A percentile compares a stretch with the other conserved stretches of the same genome.
Conservation (phyloP, 2,888 invertebrate genomes). For the Trachelus iudaicus region DNA sequence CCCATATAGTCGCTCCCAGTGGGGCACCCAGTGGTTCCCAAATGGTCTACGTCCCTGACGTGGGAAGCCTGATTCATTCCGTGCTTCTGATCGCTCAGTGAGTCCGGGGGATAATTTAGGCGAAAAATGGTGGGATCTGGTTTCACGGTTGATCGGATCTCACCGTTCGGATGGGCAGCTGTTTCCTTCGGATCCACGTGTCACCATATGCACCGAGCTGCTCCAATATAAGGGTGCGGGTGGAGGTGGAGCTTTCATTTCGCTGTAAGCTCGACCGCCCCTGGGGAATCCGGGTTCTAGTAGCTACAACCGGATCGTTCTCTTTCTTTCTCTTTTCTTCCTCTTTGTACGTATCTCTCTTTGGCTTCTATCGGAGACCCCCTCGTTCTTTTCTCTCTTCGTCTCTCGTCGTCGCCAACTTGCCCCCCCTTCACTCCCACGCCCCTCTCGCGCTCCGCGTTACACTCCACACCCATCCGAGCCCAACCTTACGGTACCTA, state of each 20-base stretch:
- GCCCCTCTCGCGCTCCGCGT: constrained; percentile 14
- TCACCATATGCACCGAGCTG: constrained; percentile 44
- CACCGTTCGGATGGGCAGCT: constrained; percentile 38
- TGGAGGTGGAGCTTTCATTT: constrained; percentile 53
- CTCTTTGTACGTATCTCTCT: neutral
- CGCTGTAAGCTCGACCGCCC: constrained; percentile 49
- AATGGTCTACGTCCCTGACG: neutral
- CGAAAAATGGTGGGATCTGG: constrained; percentile 34
- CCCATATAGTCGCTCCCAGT: neutral
- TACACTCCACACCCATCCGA: constrained; percentile 23
- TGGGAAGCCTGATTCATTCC: neutral
- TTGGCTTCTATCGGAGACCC: neutral
- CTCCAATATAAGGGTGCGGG: constrained; percentile 47
- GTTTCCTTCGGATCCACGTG: constrained; percentile 57
- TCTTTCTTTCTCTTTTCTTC: constrained; percentile 20
- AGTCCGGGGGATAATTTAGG: constrained; percentile 37
- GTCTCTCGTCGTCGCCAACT: constrained; percentile 19
- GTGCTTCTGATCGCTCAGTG: neutral
- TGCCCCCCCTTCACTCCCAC: constrained; percentile 6
- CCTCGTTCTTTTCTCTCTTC: constrained; percentile 7
- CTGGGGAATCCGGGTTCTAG: constrained; percentile 47
- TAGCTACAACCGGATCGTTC: constrained; percentile 37
- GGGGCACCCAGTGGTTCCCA: neutral
- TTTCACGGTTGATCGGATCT: constrained; percentile 8
- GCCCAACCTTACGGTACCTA: constrained; percentile 14